These are phyloP conservation scores for Caenorhabditis afra DNA, from an alignment of 2,888 invertebrate genomes.

Conservation along the genomic window DNA sequence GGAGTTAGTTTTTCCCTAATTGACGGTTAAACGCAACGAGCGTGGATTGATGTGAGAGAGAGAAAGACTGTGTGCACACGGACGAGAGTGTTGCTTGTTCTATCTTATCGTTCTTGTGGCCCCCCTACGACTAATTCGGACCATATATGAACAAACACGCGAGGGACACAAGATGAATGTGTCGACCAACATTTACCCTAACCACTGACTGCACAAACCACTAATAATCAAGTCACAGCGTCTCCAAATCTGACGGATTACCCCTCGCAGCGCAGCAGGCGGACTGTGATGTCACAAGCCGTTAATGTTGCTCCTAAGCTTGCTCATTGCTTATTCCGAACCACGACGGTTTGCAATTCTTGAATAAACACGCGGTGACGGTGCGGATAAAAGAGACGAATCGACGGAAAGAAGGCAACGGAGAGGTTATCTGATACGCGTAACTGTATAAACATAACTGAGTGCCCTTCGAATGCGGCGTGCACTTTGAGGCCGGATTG, in stretches of 20 bases:
- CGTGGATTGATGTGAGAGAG: too few species aligned
- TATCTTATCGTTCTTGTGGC: conserved; percentile 40
- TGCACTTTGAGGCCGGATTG: conserved; percentile 34
- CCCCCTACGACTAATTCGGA: conserved; percentile 32
- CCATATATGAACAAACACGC: conserved; percentile 35
- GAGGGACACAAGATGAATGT: conserved; percentile 47
- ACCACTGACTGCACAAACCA: conserved; percentile 10
- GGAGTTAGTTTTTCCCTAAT: conserved; percentile 18
- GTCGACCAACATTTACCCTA: conserved; percentile 54
- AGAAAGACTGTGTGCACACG: background rate
- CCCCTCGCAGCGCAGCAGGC: conserved; percentile 6
- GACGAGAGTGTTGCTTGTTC: conserved; percentile 14
- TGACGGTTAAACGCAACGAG: conserved; percentile 7
- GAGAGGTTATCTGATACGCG: conserved; percentile 46
- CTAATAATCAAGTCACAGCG: conserved; percentile 34
- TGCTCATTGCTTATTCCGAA: conserved; percentile 1
- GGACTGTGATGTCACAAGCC: conserved; percentile 4
- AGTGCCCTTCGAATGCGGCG: conserved; percentile 23
- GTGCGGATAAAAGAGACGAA: background rate
- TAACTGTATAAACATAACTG: conserved; percentile 48
- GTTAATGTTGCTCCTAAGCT: background rate
- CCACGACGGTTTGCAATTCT: background rate
- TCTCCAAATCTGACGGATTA: conserved; percentile 47
- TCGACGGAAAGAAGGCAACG: conserved; percentile 9
- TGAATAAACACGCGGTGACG: background rate